Evolutionary conservation across 2,113 vertebrate species (phyloP).

Genomic region (Vireo altiloquus): DNA sequence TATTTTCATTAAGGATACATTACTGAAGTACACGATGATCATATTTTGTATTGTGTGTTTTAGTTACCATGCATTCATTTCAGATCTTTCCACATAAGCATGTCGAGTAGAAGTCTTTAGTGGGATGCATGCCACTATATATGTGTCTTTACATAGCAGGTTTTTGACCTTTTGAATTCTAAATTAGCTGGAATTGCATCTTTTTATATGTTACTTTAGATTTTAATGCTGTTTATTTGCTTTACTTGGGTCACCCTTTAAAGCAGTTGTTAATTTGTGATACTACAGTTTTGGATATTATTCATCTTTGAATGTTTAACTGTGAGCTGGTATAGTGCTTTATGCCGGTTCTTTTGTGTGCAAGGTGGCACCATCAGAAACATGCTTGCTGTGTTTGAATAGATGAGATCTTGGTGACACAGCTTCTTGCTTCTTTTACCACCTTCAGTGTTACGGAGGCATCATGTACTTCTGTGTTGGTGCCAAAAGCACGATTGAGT

Average conservation of each 20-base stretch:
- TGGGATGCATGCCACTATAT: neutral
- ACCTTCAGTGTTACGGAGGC: neutral
- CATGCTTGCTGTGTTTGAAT: accelerated
- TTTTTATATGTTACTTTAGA: neutral
- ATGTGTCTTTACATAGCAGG: neutral
- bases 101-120: neutral
- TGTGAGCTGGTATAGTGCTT: neutral
- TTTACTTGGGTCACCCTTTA: neutral
- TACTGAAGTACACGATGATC: neutral
- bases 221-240: neutral
- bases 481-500: neutral
- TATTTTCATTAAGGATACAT: neutral
- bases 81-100: neutral
- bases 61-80: neutral
- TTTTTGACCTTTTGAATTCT: neutral
- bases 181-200: neutral
- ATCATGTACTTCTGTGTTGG: accelerated
- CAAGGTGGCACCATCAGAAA: neutral
- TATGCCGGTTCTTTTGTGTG: neutral
- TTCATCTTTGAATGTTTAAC: neutral
- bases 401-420: neutral
- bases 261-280: neutral
- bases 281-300: neutral
- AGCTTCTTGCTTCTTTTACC: neutral
- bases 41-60: neutral